Evolutionary conservation across 2,113 vertebrate genomes (phyloP).

Genomic region (Narcine bancroftii): DNA sequence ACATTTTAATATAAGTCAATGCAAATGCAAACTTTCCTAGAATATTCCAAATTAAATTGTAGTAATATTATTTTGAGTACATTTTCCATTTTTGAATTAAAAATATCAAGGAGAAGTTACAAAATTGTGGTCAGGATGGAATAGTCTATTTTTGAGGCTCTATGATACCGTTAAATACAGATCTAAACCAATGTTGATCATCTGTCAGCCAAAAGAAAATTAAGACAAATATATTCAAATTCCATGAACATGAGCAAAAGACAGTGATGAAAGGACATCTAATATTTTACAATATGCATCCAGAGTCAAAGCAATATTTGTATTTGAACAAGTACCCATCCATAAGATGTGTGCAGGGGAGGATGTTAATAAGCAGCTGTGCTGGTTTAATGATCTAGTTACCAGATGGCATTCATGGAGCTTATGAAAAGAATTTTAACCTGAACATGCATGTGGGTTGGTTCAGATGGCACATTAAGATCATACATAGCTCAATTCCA

Average conservation of each 20-base stretch:
- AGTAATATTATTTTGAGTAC: background rate
- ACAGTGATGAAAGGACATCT: background rate
- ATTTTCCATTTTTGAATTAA: background rate
- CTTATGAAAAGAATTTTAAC: background rate
- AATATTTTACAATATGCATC: background rate
- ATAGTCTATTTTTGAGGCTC: background rate
- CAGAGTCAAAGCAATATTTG: no score
- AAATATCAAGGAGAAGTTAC: slow-evolving; percentile 3
- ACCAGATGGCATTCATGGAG: background rate
- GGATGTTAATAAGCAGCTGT: background rate
- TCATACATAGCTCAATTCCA: no score
- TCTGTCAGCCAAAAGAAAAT: background rate
- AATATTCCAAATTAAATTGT: slow-evolving; percentile 23
- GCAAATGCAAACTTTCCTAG: slow-evolving; percentile 12
- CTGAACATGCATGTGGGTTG: no score
- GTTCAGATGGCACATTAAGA: no score
- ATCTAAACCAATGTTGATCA: background rate
- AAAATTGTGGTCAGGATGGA: background rate
- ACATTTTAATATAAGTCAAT: slow-evolving; percentile 39
- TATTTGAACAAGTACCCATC: background rate
- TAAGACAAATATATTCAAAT: slow-evolving; percentile 5
- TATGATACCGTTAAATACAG: background rate
- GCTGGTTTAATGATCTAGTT: background rate
- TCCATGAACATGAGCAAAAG: background rate
- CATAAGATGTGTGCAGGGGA: background rate